These are phyloP conservation scores for Cavia porcellus DNA, from an alignment of 2,113 vertebrate genomes.

Conservation along the genomic window DNA sequence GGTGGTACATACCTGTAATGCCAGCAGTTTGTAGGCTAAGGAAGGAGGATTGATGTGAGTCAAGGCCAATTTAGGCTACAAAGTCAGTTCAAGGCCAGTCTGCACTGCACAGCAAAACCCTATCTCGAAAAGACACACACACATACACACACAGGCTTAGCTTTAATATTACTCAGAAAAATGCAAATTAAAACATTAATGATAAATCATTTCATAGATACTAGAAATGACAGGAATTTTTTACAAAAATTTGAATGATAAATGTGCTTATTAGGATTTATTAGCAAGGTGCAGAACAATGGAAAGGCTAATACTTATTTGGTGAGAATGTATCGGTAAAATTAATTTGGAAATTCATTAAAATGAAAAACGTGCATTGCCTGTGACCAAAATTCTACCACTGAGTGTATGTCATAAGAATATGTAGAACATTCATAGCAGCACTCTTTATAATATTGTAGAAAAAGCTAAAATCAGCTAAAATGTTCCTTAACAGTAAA, in stretches of 20 bases:
- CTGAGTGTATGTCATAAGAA: neutral
- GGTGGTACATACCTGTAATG: neutral
- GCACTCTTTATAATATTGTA: neutral
- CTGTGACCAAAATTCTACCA: neutral
- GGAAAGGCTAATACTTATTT: neutral
- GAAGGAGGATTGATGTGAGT: neutral
- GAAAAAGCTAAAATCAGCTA: neutral
- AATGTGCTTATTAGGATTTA: neutral
- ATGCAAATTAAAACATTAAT: neutral
- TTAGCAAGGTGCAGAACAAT: neutral
- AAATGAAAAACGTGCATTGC: conserved; percentile 34
- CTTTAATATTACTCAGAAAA: neutral
- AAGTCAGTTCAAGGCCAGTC: neutral
- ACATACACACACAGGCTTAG: neutral
- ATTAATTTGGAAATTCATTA: neutral
- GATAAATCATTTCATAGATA: neutral
- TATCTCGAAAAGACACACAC: too few species aligned
- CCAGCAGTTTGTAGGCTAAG: neutral
- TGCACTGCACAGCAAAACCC: neutral
- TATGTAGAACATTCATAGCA: neutral
- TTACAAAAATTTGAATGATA: neutral
- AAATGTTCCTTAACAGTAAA: neutral
- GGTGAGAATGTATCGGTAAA: neutral
- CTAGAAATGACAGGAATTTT: neutral
- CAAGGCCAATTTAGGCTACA: neutral